phyloP scores from a whole-genome alignment of 2,797 vertebrate species.

The Pseudomugil gertrudae region DNA sequence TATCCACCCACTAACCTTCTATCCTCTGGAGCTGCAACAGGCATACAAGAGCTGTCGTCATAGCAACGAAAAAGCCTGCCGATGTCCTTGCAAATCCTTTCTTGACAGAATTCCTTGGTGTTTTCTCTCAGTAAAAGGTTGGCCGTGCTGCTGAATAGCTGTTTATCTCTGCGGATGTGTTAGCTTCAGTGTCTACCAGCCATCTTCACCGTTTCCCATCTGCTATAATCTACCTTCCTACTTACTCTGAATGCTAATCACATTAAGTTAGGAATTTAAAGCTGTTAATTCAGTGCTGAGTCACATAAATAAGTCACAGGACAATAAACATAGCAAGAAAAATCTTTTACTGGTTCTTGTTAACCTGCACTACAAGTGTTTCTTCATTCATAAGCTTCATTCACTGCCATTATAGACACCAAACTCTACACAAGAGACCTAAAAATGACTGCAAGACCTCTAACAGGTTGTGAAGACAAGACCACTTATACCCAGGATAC shows the following conservation, averaged over 20 bases:
- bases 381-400: slow-evolving; percentile 1
- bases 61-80: slow-evolving; percentile 75
- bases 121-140: slow-evolving; percentile 74
- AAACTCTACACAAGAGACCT: too few relatives aligned
- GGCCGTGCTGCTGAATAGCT: slow-evolving; percentile 63
- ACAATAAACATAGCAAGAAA: slow-evolving; percentile 26
- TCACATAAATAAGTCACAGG: slow-evolving; percentile 24
- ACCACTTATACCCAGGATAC: slow-evolving; percentile 16
- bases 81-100: slow-evolving; percentile 78
- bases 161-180: slow-evolving; percentile 69
- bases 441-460: too few relatives aligned
- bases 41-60: slow-evolving; percentile 69
- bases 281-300: slow-evolving; percentile 8
- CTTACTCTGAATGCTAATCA: slow-evolving; percentile 34
- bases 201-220: slow-evolving; percentile 35
- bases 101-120: slow-evolving; percentile 75
- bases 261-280: slow-evolving; percentile 40
- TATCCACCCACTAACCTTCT: slow-evolving; percentile 63
- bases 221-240: slow-evolving; percentile 29
- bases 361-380: neutral
- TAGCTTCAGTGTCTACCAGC: slow-evolving; percentile 45
- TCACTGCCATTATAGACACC: neutral
- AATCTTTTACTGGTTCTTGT: slow-evolving; percentile 7
- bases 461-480: too few relatives aligned
- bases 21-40: slow-evolving; percentile 44